phyloP scores from a whole-genome alignment of 2,888 invertebrate genomes.

The Tetragonula carbonaria region DNA sequence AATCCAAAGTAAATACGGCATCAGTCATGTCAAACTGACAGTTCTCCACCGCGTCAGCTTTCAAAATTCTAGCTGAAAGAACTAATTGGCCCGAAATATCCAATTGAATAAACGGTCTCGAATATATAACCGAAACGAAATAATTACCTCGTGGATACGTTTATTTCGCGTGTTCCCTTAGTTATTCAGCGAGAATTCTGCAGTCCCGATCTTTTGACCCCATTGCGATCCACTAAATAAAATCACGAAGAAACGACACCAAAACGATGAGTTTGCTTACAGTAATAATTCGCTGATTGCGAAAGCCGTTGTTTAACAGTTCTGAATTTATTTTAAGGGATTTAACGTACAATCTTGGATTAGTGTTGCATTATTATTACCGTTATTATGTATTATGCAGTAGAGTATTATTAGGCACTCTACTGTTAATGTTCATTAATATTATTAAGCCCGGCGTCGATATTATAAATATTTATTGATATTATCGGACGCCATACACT shows the following conservation, averaged over 20 bases:
- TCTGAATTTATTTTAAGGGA: background rate
- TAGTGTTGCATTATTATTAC: no score
- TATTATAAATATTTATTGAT: background rate
- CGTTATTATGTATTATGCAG: no score
- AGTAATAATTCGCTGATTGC: background rate
- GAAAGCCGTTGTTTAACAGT: background rate
- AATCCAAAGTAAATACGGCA: conserved; percentile 11
- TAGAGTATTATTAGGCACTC: background rate
- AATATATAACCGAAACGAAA: conserved; percentile 26
- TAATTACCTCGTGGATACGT: conserved; percentile 14
- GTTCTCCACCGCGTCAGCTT: background rate
- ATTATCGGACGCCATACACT: no score
- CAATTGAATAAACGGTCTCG: conserved; percentile 10
- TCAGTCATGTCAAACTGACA: conserved; percentile 6
- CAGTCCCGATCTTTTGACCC: background rate
- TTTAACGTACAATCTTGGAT: no score
- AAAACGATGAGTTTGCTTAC: background rate
- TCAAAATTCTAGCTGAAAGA: conserved; percentile 19
- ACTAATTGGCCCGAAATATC: conserved; percentile 23
- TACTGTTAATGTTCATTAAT: no score
- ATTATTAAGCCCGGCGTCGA: background rate
- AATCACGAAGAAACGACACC: background rate
- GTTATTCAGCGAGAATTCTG: background rate
- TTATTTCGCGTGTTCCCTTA: background rate
- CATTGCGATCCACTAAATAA: background rate